A percentile compares a stretch with the other conserved stretches of the same genome.
Conservation (phyloP, 2,888 invertebrate species). For the Andrena dorsata region DNA sequence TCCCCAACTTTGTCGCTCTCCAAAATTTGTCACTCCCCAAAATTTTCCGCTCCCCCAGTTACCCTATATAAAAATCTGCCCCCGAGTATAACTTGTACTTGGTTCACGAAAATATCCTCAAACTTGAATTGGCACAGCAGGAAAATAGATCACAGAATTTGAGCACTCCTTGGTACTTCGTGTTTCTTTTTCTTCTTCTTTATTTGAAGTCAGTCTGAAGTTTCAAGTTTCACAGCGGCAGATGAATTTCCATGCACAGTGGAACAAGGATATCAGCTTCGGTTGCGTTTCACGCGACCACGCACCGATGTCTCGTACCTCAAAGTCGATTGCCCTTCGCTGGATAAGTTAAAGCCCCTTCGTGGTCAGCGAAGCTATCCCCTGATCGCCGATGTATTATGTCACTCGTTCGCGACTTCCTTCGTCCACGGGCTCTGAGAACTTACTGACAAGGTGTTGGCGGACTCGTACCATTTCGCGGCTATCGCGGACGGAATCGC, state of each 20-base stretch:
- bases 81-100: no score
- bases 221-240: neutral
- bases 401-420: neutral
- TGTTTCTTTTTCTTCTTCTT: no score
- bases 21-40: no score
- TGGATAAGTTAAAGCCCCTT: neutral
- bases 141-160: no score
- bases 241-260: neutral
- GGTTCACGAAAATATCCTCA: no score
- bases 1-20: no score
- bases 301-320: neutral
- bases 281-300: neutral
- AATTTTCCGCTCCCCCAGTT: no score
- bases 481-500: neutral
- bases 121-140: no score
- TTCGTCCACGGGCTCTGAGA: constrained; percentile 1
- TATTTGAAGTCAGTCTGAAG: no score
- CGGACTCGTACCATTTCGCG: neutral
- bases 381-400: neutral
- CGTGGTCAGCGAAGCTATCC: neutral
- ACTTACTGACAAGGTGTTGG: constrained; percentile 19
- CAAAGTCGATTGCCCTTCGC: neutral
- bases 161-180: no score
- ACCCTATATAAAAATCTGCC: no score
- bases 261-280: neutral